phyloP scores from a whole-genome alignment of 2,797 vertebrate genomes.

The Miichthys miiuy region DNA sequence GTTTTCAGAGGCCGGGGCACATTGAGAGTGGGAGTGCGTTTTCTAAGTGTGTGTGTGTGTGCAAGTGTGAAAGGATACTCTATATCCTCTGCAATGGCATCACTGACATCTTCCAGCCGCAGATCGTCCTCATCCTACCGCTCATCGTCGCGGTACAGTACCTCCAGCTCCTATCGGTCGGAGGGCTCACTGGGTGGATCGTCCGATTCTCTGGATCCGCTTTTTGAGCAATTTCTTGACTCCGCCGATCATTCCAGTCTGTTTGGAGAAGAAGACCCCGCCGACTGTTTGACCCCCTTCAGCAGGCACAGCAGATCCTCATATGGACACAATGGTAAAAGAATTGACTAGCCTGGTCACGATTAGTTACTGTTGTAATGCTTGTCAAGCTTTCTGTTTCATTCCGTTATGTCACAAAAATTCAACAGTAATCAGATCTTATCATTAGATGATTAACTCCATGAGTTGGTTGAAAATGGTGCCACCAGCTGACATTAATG shows the following conservation, averaged over 20 bases:
- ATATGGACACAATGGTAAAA: slow-evolving; percentile 71
- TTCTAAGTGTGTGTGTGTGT: neutral
- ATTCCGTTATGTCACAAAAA: too few relatives aligned
- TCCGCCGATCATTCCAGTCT: slow-evolving; percentile 58
- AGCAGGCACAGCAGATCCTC: slow-evolving; percentile 67
- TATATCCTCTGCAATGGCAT: slow-evolving; percentile 67
- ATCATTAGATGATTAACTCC: too few relatives aligned
- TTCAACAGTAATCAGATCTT: too few relatives aligned
- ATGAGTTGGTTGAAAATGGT: too few relatives aligned
- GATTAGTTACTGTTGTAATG: neutral
- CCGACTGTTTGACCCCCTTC: slow-evolving; percentile 67
- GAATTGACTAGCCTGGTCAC: accelerated
- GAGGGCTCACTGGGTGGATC: slow-evolving; percentile 69
- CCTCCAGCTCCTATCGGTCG: slow-evolving; percentile 76
- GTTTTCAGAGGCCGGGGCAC: neutral
- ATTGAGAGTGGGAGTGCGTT: slow-evolving; percentile 2
- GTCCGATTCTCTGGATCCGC: slow-evolving; percentile 63
- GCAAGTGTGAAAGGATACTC: neutral
- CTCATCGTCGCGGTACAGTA: slow-evolving; percentile 78
- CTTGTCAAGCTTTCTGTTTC: too few relatives aligned
- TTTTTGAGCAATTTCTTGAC: slow-evolving; percentile 79
- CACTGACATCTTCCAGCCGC: slow-evolving; percentile 76
- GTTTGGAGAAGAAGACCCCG: slow-evolving; percentile 72
- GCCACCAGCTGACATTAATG: neutral
- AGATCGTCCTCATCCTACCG: slow-evolving; percentile 76